phyloP scores from a whole-genome alignment of 2,888 invertebrate genomes.

The Horisme vitalbata region DNA sequence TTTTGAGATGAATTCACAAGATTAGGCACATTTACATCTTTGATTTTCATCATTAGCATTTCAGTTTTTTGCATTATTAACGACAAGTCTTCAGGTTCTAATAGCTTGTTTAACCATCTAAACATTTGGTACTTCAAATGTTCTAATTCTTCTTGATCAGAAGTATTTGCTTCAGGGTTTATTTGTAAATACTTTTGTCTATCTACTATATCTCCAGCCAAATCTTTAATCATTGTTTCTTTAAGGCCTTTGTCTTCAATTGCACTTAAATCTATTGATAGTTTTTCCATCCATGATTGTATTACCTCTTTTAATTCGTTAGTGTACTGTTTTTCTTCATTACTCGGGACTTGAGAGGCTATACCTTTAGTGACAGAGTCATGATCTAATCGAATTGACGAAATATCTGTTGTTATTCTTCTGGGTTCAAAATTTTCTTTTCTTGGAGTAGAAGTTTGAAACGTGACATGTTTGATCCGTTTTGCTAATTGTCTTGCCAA shows the following conservation, averaged over 20 bases:
- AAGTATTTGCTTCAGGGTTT: slow-evolving; percentile 39
- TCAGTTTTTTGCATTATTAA: slow-evolving; percentile 32
- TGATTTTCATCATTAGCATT: slow-evolving; percentile 37
- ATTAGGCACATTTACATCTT: slow-evolving; percentile 28
- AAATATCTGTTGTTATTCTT: slow-evolving; percentile 14
- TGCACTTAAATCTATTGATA: slow-evolving; percentile 32
- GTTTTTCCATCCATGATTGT: slow-evolving; percentile 37
- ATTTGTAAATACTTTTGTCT: slow-evolving; percentile 52
- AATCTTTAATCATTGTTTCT: slow-evolving; percentile 35
- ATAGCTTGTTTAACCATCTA: slow-evolving; percentile 41
- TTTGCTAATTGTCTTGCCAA: slow-evolving; percentile 24
- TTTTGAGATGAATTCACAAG: slow-evolving; percentile 20
- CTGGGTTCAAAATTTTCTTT: slow-evolving; percentile 24
- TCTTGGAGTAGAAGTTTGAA: slow-evolving; percentile 35
- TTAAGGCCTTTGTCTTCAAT: slow-evolving; percentile 29
- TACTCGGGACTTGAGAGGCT: slow-evolving; percentile 6
- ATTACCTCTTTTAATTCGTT: slow-evolving; percentile 32
- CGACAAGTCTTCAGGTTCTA: slow-evolving; percentile 34
- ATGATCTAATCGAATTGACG: slow-evolving; percentile 16
- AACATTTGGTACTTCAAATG: slow-evolving; percentile 55
- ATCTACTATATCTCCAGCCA: slow-evolving; percentile 49
- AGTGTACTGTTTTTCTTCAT: slow-evolving; percentile 34
- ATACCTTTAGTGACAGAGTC: too few species aligned
- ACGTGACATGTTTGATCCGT: slow-evolving; percentile 20
- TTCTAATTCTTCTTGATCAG: slow-evolving; percentile 46